These are phyloP conservation scores for Corynorhinus townsendii DNA, from an alignment of 2,113 vertebrate species.

Conservation along the genomic window DNA sequence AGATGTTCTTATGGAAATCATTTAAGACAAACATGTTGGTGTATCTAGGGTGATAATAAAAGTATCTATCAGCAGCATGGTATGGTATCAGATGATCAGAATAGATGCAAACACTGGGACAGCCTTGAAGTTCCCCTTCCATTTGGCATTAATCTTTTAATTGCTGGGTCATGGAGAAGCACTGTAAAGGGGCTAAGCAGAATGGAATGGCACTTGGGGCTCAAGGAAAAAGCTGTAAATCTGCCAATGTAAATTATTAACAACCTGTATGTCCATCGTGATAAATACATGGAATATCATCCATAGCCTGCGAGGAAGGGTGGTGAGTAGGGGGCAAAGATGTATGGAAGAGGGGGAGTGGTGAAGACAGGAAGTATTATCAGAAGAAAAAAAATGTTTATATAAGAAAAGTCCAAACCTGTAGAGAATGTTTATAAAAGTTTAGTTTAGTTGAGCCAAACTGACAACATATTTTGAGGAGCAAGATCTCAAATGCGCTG, in stretches of 20 bases:
- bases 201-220: neutral
- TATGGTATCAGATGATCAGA: neutral
- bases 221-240: neutral
- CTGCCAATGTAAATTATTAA: neutral
- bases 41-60: neutral
- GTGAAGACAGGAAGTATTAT: neutral
- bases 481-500: neutral
- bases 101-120: neutral
- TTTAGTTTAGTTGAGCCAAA: neutral
- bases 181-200: neutral
- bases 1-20: neutral
- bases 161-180: neutral
- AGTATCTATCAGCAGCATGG: neutral
- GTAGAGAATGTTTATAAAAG: neutral
- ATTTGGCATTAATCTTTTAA: neutral
- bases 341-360: neutral
- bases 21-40: neutral
- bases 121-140: neutral
- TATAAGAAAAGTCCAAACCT: neutral
- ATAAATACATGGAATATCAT: neutral
- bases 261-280: neutral
- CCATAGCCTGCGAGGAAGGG: neutral
- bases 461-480: neutral
- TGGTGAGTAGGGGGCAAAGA: neutral
- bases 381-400: neutral